phyloP scores from a whole-genome alignment of 2,113 vertebrate genomes.

The Phyllostomus hastatus region DNA sequence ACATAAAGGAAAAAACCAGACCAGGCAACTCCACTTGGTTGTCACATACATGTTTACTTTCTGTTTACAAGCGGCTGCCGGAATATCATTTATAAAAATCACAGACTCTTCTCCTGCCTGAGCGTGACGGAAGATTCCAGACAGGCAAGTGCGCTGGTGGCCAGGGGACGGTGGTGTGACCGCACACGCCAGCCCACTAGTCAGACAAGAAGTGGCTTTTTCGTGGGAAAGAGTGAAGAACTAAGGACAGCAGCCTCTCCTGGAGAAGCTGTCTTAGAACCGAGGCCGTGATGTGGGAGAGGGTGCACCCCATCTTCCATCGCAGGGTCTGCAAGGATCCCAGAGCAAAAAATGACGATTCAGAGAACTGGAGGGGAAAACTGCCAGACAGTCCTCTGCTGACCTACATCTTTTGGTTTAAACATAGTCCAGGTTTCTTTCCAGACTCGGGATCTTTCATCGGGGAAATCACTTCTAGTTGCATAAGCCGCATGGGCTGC shows the following conservation, averaged over 20 bases:
- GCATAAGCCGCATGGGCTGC: not conserved
- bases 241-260: not conserved
- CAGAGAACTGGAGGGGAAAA: not conserved
- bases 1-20: not conserved
- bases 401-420: slow-evolving; percentile 35
- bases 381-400: not conserved
- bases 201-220: not conserved
- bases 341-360: not conserved
- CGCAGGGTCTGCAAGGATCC: not conserved
- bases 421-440: slow-evolving; percentile 26
- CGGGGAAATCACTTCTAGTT: not conserved
- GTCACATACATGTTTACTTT: not conserved
- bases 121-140: not conserved
- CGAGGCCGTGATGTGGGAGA: accelerated
- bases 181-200: not conserved
- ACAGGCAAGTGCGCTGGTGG: not conserved
- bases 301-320: not conserved
- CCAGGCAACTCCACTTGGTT: not conserved
- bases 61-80: not conserved
- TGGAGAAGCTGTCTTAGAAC: not conserved
- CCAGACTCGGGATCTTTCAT: slow-evolving; percentile 3
- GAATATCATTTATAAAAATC: not conserved
- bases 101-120: not conserved
- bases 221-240: not conserved
- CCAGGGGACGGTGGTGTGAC: not conserved